Percentiles rank a stretch among this genome's conserved stretches.
Conservation (phyloP, 1,140 invertebrate species). For the Lordiphosa clarofinis region DNA sequence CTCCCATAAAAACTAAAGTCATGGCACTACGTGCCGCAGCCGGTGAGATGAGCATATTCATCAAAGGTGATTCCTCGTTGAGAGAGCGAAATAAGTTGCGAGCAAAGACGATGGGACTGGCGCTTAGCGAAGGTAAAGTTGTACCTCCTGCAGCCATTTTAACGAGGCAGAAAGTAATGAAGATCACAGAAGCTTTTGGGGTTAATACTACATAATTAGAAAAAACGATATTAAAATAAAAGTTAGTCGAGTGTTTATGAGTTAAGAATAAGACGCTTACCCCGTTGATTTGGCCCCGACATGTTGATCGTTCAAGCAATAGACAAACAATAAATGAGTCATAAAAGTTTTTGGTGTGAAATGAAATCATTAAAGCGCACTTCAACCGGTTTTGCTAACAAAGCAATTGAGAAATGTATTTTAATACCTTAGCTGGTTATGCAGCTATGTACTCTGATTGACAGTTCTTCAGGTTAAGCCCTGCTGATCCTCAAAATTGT, state of each 20-base stretch:
- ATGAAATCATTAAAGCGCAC: slow-evolving; percentile 1
- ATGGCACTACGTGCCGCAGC: slow-evolving; percentile 48
- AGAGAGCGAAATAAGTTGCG: slow-evolving; percentile 47
- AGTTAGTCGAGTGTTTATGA: too few relatives aligned
- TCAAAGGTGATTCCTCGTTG: slow-evolving; percentile 12
- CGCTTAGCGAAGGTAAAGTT: slow-evolving; percentile 22
- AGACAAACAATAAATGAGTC: slow-evolving; percentile 14
- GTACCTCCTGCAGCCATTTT: slow-evolving; percentile 53
- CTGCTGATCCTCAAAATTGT: too few relatives aligned
- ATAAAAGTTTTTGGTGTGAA: slow-evolving; percentile 7
- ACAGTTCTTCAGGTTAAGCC: too few relatives aligned
- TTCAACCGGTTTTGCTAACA: slow-evolving; percentile 16
- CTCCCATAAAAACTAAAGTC: slow-evolving; percentile 56
- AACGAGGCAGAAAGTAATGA: slow-evolving; percentile 11
- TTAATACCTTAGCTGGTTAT: too few relatives aligned
- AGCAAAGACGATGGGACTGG: slow-evolving; percentile 55
- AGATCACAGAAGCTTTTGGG: slow-evolving; percentile 12
- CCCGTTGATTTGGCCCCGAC: slow-evolving; percentile 22
- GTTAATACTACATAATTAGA: background rate
- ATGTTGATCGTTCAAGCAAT: slow-evolving; percentile 13
- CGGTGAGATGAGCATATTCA: slow-evolving; percentile 43
- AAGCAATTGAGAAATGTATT: background rate
- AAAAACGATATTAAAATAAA: background rate
- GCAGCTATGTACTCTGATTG: too few relatives aligned
- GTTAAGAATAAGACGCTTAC: slow-evolving; percentile 1